Evolutionary conservation across 1,140 invertebrate species (phyloP).

Genomic region (Drusus annulatus): DNA sequence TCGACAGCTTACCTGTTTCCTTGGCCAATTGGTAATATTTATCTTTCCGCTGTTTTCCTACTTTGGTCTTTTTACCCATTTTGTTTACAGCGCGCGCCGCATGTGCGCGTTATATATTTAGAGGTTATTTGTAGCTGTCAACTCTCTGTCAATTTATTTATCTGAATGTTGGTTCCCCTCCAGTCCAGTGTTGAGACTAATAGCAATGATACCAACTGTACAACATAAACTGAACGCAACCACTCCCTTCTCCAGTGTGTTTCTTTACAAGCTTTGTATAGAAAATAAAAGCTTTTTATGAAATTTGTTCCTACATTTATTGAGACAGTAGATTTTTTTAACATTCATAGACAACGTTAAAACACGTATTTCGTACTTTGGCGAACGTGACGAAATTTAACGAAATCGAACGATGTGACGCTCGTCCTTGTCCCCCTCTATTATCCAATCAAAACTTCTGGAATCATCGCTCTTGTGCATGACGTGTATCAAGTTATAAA

Average conservation of each 20-base stretch:
- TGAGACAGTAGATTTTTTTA: not conserved
- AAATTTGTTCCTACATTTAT: not conserved
- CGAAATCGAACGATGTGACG: conserved; percentile 46
- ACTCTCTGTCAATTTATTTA: conserved; percentile 6
- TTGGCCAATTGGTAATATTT: conserved; percentile 99
- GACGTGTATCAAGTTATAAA: conserved; percentile 47
- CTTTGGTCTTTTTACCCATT: conserved; percentile 98
- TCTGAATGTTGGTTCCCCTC: not conserved
- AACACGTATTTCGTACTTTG: not conserved
- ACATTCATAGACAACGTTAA: not conserved
- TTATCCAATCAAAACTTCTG: conserved; percentile 50
- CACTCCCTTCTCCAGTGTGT: not conserved
- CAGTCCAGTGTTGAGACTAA: not conserved
- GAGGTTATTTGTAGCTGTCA: conserved; percentile 19
- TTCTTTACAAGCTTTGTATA: conserved; percentile 5
- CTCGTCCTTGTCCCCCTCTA: conserved; percentile 13
- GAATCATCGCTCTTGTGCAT: conserved; percentile 39
- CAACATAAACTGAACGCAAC: conserved; percentile 25
- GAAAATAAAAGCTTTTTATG: not conserved
- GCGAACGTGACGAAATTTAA: conserved; percentile 34
- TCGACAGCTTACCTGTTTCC: conserved; percentile 85
- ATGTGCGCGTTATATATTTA: conserved; percentile 20
- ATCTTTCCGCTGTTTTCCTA: conserved; percentile 98
- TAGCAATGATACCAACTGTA: not conserved
- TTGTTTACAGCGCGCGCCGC: conserved; percentile 61